Percentiles rank a stretch among this genome's conserved stretches.
These are phyloP conservation scores for Lasaia peninsularis DNA, from an alignment of 1,140 invertebrate genomes.

Conservation along the genomic window DNA sequence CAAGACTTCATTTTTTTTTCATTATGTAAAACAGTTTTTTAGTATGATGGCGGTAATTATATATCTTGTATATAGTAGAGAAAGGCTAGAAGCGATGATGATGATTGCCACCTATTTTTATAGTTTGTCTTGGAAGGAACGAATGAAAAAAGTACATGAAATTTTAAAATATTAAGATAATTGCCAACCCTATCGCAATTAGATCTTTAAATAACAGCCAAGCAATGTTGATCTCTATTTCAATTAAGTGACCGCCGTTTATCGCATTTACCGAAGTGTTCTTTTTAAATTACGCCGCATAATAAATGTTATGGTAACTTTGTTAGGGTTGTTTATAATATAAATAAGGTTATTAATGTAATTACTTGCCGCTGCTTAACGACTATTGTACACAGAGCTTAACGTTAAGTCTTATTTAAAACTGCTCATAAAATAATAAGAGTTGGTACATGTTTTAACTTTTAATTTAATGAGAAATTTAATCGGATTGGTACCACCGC, in stretches of 20 bases:
- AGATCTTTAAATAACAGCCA: background rate
- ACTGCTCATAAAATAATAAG: background rate
- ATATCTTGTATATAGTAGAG: too few species aligned
- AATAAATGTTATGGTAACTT: slow-evolving; percentile 4
- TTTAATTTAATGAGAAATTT: too few species aligned
- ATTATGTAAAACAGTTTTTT: too few species aligned
- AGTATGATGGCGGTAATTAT: too few species aligned
- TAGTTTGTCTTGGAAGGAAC: too few species aligned
- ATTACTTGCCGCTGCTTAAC: slow-evolving; percentile 3
- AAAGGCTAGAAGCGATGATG: too few species aligned
- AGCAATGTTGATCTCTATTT: background rate
- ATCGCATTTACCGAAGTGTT: background rate
- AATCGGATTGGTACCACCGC: too few species aligned
- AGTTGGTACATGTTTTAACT: background rate
- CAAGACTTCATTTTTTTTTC: too few species aligned
- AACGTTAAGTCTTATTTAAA: background rate
- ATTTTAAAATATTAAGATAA: background rate
- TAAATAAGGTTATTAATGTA: background rate
- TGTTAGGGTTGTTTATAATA: slow-evolving; percentile 6
- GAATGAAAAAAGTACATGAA: too few species aligned
- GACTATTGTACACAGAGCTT: slow-evolving; percentile 1
- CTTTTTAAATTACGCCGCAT: background rate
- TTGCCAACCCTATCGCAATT: background rate
- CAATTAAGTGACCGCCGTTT: background rate
- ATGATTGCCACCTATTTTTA: too few species aligned